Percentiles rank a stretch among this genome's conserved stretches.
Evolutionary conservation across 1,140 invertebrate genomes (phyloP).

Genomic region (Bombus turneri): DNA sequence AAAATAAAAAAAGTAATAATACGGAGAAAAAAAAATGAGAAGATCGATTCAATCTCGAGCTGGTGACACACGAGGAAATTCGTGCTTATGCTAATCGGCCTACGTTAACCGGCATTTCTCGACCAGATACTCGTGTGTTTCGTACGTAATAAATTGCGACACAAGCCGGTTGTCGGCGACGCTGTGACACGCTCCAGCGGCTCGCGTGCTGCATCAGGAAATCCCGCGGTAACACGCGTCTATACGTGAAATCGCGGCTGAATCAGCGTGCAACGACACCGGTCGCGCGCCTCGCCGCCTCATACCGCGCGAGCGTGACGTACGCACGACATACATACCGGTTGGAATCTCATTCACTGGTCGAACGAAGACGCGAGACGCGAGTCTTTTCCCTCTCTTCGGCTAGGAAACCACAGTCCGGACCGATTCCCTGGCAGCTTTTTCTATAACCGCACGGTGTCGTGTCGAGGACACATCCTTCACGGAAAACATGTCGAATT

Average conservation of each 20-base stretch:
- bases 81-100: neutral
- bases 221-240: slow-evolving; percentile 5
- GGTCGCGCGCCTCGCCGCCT: neutral
- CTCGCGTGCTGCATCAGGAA: slow-evolving; percentile 1
- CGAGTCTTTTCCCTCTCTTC: neutral
- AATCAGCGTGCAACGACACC: slow-evolving; percentile 7
- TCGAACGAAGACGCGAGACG: neutral
- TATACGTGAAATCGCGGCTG: neutral
- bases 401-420: neutral
- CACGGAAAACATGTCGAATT: neutral
- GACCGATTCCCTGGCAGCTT: neutral
- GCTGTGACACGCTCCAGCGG: neutral
- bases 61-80: neutral
- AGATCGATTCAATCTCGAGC: too few relatives aligned
- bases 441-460: neutral
- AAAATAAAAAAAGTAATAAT: neutral
- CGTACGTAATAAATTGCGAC: neutral
- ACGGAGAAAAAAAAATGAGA: too few relatives aligned
- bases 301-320: slow-evolving; percentile 21
- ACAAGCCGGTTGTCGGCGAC: neutral
- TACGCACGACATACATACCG: neutral
- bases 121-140: neutral
- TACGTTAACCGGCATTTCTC: neutral
- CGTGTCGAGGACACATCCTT: neutral
- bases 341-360: slow-evolving; percentile 50